Conservation (phyloP, 2,113 vertebrate species). For the Urocolius indicus region DNA sequence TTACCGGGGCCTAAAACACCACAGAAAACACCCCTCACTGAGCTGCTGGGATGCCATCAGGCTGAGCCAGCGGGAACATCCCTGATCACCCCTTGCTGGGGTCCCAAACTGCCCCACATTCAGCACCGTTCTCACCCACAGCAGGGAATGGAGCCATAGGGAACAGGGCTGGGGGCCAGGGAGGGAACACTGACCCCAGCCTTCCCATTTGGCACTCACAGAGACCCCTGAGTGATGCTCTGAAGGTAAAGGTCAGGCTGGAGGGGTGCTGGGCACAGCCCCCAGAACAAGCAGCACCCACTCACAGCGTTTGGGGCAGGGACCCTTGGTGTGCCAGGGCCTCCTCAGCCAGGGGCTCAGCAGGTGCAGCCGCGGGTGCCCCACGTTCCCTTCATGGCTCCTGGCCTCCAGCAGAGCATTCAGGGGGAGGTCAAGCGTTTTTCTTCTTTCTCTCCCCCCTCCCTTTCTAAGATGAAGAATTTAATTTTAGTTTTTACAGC, state of each 20-base stretch:
- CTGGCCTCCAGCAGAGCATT: constrained; percentile 8
- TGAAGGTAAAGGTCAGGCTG: not conserved
- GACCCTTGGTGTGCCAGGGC: rapidly evolving
- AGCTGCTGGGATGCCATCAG: not conserved
- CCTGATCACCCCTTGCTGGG: not conserved
- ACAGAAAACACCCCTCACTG: rapidly evolving
- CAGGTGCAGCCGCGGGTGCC: constrained; percentile 27
- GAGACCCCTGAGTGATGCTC: not conserved
- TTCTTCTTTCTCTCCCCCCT: constrained; percentile 19
- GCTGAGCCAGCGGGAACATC: not conserved
- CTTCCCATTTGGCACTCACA: not conserved
- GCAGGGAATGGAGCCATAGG: not conserved
- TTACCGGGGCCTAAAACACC: not conserved
- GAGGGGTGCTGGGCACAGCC: not conserved
- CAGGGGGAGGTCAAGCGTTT: constrained; percentile 1
- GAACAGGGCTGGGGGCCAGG: rapidly evolving
- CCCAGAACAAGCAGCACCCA: not conserved
- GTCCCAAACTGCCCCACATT: not conserved
- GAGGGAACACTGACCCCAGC: not conserved
- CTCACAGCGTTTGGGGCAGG: not conserved
- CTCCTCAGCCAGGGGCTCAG: not conserved
- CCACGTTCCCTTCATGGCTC: not conserved
- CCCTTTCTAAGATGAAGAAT: constrained; percentile 64
- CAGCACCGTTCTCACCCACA: not conserved
- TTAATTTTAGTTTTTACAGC: constrained; percentile 75